phyloP scores from a whole-genome alignment of 2,113 vertebrate species.

The Neotragus pygmaeus region DNA sequence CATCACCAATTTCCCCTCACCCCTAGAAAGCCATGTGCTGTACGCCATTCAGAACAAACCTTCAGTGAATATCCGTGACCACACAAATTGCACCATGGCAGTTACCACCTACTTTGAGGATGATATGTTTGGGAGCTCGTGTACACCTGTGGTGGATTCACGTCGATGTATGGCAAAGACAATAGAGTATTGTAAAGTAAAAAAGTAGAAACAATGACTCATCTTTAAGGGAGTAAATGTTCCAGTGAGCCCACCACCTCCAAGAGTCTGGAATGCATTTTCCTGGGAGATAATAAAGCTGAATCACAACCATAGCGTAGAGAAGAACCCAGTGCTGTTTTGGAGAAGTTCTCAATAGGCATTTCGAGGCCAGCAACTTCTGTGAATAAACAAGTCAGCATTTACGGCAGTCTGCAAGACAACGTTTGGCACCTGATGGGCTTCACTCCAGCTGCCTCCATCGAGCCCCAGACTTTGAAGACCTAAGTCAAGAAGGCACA shows the following conservation, averaged over 20 bases:
- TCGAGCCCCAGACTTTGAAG: not conserved
- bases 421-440: fast-evolving
- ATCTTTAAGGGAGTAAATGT: constrained; percentile 36
- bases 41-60: not conserved
- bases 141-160: too few relatives aligned
- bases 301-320: not conserved
- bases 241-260: not conserved
- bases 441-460: not conserved
- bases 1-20: not conserved
- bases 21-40: not conserved
- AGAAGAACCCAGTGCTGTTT: not conserved
- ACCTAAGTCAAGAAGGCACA: not conserved
- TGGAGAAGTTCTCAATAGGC: not conserved
- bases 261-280: not conserved
- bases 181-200: too few relatives aligned
- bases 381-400: not conserved
- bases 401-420: not conserved
- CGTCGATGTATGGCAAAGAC: too few relatives aligned
- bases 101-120: constrained; percentile 6
- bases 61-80: not conserved
- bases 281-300: not conserved
- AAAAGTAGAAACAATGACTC: not conserved
- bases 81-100: not conserved
- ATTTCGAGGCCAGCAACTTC: not conserved
- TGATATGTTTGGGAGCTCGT: too few relatives aligned